Percentiles rank a stretch among this genome's conserved stretches.
These are phyloP conservation scores for Nymphicus hollandicus DNA, from an alignment of 2,113 vertebrate species.

Conservation along the genomic window DNA sequence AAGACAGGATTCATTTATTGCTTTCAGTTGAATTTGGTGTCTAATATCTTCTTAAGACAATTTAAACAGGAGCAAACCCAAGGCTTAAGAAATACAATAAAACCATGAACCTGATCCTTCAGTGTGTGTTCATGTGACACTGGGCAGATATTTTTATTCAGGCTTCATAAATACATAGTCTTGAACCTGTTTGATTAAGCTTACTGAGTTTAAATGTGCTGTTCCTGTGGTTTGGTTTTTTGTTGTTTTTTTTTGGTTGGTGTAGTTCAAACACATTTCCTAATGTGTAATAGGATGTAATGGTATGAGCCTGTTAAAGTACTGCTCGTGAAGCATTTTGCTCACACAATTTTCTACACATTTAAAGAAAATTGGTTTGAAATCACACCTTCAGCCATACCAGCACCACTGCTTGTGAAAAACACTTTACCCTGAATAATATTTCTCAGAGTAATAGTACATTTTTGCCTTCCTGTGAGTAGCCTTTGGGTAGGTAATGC, in stretches of 20 bases:
- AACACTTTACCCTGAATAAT: not conserved
- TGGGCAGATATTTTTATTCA: not conserved
- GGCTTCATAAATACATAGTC: not conserved
- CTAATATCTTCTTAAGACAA: not conserved
- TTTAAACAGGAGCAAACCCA: not conserved
- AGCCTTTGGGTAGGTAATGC: not conserved
- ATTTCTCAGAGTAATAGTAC: not conserved
- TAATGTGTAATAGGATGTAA: not conserved
- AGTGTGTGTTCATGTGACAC: not conserved
- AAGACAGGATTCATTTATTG: not conserved
- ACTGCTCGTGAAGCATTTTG: not conserved
- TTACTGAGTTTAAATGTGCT: not conserved
- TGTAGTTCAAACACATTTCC: not conserved
- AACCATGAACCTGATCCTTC: not conserved
- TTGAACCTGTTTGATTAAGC: not conserved
- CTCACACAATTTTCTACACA: not conserved
- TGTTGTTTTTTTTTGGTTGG: not conserved
- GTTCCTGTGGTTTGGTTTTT: not conserved
- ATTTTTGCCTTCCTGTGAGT: not conserved
- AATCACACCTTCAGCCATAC: not conserved
- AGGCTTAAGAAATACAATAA: not conserved
- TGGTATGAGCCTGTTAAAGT: conserved; percentile 6
- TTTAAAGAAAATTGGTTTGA: not conserved
- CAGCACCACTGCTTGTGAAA: not conserved
- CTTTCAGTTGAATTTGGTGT: not conserved